Evolutionary conservation across 2,888 invertebrate species (phyloP).

Genomic region (Nycteola revayana): DNA sequence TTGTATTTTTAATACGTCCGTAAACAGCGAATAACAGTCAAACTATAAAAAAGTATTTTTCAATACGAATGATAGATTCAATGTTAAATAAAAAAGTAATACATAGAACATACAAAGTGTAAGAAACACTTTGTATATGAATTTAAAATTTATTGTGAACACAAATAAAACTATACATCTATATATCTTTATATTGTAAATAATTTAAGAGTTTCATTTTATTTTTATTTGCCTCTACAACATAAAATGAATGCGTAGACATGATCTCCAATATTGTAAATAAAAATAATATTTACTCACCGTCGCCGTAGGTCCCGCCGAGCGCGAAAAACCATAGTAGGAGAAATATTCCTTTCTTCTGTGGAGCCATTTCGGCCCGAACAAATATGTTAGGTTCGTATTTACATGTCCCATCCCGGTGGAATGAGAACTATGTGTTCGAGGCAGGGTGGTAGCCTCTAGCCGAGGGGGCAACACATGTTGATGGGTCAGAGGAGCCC

Average conservation of each 20-base stretch:
- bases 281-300: conserved; percentile 63
- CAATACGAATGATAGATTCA: too few species aligned
- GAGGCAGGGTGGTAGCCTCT: conserved; percentile 32
- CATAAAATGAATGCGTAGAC: conserved; percentile 43
- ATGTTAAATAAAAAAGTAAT: too few species aligned
- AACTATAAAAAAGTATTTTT: too few species aligned
- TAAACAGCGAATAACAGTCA: too few species aligned
- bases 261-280: conserved; percentile 40
- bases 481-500: conserved; percentile 44
- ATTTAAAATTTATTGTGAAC: too few species aligned
- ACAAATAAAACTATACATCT: too few species aligned
- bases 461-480: conserved; percentile 46
- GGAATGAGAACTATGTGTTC: conserved; percentile 26
- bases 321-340: conserved; percentile 65
- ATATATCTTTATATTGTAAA: too few species aligned
- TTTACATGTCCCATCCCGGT: conserved; percentile 73
- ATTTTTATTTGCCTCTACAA: too few species aligned
- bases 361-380: conserved; percentile 70
- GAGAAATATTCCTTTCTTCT: conserved; percentile 54
- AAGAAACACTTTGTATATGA: too few species aligned
- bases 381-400: conserved; percentile 57
- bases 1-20: too few species aligned
- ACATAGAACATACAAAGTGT: too few species aligned
- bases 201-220: background rate
- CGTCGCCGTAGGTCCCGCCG: conserved; percentile 52